Evolutionary conservation across 2,888 invertebrate species (phyloP), one percentile per base, ranked within the genome.

Genomic region (Stomorhina lunata): DNA sequence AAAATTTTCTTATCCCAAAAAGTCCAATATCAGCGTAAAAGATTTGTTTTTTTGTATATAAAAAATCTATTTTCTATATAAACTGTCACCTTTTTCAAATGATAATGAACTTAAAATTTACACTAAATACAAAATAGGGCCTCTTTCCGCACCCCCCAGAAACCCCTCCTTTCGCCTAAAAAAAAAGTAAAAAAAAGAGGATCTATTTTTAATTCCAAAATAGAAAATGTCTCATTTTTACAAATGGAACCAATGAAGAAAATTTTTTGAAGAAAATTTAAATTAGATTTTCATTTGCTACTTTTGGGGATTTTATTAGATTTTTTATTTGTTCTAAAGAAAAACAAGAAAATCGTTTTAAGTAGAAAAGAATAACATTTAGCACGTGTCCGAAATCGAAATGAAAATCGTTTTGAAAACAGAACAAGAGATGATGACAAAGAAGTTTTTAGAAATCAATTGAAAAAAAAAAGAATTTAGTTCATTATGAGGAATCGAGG

Each of bases 51-150:
- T 40, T 15, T n/a, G 48, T 48, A 48, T 48, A 17, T 48, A 48
- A 7, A n/a, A 50, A 72, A 50, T 37, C 40, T 69, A 55, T 69
- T 43, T 69, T 10, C 37, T 34, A 29, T 37, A 27, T 32, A 17
- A 48, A 40, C 25, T 53, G 68, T 69, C 65, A 82, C 79, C 78
- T 75, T 66, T 81, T 9, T 27, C 43, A 73, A 79, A 59, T 75
- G 78, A 82, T 82, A 82, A 79, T 79, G 82, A 82, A 82, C 82
- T 82, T 75, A 68, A 55, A 71, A 71, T 29, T 17, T 50, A 61
- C 50, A 50, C 50, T 40, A 22, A 55, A 69, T 34, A 4, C 9
- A 27, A 2, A 6, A 9, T 53, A 27, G 3, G 15, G n/a, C 1
- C 17, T 4, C 22, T 22, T n/a, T n/a, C n/a, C 15, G 5, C n/a